Percentiles rank a stretch among this genome's conserved stretches.
phyloP scores from a whole-genome alignment of 2,888 invertebrate species.

The Itoplectis maculator region DNA sequence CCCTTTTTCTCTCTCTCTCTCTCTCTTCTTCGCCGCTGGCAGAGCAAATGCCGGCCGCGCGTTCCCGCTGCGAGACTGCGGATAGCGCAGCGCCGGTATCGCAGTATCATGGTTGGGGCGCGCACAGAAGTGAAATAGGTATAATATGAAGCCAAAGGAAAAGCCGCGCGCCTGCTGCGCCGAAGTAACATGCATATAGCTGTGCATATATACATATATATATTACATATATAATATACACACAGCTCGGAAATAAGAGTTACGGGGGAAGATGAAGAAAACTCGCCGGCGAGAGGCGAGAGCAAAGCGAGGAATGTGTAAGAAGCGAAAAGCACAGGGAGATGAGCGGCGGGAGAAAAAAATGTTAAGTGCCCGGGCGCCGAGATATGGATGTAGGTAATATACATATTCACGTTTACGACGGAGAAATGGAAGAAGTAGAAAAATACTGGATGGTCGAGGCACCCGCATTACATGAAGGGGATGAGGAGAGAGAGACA shows the following conservation, averaged over 20 bases:
- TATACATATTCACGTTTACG: slow-evolving; percentile 24
- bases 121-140: slow-evolving; percentile 25
- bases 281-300: not conserved
- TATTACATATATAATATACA: too few relatives aligned
- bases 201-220: not conserved
- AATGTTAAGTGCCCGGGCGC: slow-evolving; percentile 24
- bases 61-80: not conserved
- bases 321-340: slow-evolving; percentile 46
- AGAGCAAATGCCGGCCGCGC: slow-evolving; percentile 7
- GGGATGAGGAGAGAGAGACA: not conserved
- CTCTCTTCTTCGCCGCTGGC: too few relatives aligned
- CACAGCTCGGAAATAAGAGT: slow-evolving; percentile 36
- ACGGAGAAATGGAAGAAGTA: slow-evolving; percentile 15
- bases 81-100: not conserved
- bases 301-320: slow-evolving; percentile 24
- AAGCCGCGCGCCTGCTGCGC: slow-evolving; percentile 12
- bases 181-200: not conserved
- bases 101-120: slow-evolving; percentile 10
- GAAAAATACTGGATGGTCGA: not conserved
- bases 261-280: slow-evolving; percentile 10
- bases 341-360: slow-evolving; percentile 36
- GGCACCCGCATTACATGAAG: not conserved
- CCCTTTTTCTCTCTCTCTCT: slow-evolving; percentile 7
- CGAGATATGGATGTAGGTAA: slow-evolving; percentile 41
- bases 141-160: slow-evolving; percentile 30